These are phyloP conservation scores for Pachyramphus minor DNA, from an alignment of 2,113 vertebrate species.

Conservation along the genomic window DNA sequence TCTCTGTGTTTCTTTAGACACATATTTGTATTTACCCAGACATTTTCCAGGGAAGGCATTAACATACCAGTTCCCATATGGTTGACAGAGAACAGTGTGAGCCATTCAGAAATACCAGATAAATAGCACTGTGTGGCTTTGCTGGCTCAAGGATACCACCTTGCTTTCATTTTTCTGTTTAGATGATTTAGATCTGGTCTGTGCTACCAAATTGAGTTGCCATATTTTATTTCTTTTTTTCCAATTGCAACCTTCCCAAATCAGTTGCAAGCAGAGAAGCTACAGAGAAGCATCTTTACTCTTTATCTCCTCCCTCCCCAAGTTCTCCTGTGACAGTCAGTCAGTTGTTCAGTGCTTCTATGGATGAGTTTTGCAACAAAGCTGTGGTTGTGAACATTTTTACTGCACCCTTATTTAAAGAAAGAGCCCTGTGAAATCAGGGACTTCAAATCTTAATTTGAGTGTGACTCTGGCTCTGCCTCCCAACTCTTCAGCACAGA, in stretches of 20 bases:
- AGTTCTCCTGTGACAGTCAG: not conserved
- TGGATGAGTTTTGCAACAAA: not conserved
- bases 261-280: not conserved
- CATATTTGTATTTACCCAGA: accelerated
- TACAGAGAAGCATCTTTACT: not conserved
- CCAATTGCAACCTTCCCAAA: not conserved
- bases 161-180: not conserved
- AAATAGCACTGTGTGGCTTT: not conserved
- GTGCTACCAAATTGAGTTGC: not conserved
- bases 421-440: not conserved
- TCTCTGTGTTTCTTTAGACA: not conserved
- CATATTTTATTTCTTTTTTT: too few relatives aligned
- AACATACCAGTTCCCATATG: not conserved
- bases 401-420: not conserved
- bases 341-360: not conserved
- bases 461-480: not conserved
- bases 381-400: not conserved
- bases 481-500: not conserved
- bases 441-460: not conserved
- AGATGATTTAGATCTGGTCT: not conserved
- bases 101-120: not conserved
- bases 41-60: not conserved
- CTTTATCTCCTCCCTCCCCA: not conserved
- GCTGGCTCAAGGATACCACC: not conserved
- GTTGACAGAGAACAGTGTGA: not conserved